Conservation (phyloP, 35 echinoderm and acorn worm genomes). For the Heliocidaris tuberculata region DNA sequence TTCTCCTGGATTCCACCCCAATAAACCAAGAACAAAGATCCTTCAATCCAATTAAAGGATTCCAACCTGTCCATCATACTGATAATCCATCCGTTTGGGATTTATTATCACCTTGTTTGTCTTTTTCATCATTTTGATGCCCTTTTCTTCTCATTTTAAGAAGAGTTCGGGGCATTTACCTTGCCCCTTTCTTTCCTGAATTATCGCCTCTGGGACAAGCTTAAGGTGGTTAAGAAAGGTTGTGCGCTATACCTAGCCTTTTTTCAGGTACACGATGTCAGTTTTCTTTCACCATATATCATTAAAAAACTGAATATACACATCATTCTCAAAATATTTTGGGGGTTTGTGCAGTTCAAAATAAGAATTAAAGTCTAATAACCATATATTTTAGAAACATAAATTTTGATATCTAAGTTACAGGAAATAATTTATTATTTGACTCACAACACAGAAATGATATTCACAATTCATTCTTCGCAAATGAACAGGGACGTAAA, state of each 20-base stretch:
- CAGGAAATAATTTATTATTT: too few relatives aligned
- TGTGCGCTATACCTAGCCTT: neutral
- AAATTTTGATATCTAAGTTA: too few relatives aligned
- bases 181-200: neutral
- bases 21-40: constrained; percentile 3
- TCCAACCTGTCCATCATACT: neutral
- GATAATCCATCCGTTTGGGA: neutral
- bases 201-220: neutral
- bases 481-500: too few relatives aligned
- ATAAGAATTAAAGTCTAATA: too few relatives aligned
- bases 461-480: too few relatives aligned
- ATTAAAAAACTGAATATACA: too few relatives aligned
- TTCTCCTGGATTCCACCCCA: neutral
- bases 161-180: neutral
- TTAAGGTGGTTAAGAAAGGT: neutral
- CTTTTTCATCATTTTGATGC: neutral
- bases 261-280: neutral
- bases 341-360: too few relatives aligned
- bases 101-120: neutral
- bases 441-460: too few relatives aligned
- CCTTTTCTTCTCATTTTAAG: neutral
- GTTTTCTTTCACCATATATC: too few relatives aligned
- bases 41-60: neutral
- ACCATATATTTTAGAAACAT: too few relatives aligned
- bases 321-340: too few relatives aligned